These are phyloP conservation scores for Boloria selene DNA, from an alignment of 2,888 invertebrate genomes.

Conservation along the genomic window DNA sequence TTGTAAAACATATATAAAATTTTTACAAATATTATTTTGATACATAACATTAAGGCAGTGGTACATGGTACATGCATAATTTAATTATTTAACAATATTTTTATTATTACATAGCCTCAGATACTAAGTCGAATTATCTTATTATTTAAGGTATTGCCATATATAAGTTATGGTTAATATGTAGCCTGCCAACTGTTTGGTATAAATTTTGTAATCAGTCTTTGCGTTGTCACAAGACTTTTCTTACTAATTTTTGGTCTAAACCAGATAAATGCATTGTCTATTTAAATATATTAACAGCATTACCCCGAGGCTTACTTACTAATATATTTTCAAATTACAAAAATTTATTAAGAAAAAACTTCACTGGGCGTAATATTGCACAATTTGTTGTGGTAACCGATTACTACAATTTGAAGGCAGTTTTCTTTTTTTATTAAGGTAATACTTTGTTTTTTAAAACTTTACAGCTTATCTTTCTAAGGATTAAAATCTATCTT, in stretches of 20 bases:
- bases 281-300: slow-evolving; percentile 9
- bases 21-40: slow-evolving; percentile 59
- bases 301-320: slow-evolving; percentile 16
- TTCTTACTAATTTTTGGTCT: slow-evolving; percentile 7
- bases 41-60: slow-evolving; percentile 73
- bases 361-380: slow-evolving; percentile 30
- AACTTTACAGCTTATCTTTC: slow-evolving; percentile 32
- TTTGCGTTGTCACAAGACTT: slow-evolving; percentile 17
- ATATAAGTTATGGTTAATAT: slow-evolving; percentile 9
- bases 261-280: slow-evolving; percentile 3
- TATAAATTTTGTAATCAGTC: slow-evolving; percentile 20
- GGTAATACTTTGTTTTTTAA: slow-evolving; percentile 36
- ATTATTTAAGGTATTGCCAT: slow-evolving; percentile 1
- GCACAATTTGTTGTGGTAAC: slow-evolving; percentile 38
- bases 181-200: slow-evolving; percentile 16
- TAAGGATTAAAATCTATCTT: slow-evolving; percentile 54
- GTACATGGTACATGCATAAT: slow-evolving; percentile 50
- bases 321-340: slow-evolving; percentile 17
- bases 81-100: slow-evolving; percentile 28
- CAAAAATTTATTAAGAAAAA: slow-evolving; percentile 26
- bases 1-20: slow-evolving; percentile 59
- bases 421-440: slow-evolving; percentile 36
- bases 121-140: slow-evolving; percentile 10
- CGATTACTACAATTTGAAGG: slow-evolving; percentile 40
- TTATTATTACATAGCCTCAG: slow-evolving; percentile 22